Evolutionary conservation across 2,888 invertebrate genomes (phyloP), one percentile per base, ranked within the genome.

Genomic region (Stramonita haemastoma): DNA sequence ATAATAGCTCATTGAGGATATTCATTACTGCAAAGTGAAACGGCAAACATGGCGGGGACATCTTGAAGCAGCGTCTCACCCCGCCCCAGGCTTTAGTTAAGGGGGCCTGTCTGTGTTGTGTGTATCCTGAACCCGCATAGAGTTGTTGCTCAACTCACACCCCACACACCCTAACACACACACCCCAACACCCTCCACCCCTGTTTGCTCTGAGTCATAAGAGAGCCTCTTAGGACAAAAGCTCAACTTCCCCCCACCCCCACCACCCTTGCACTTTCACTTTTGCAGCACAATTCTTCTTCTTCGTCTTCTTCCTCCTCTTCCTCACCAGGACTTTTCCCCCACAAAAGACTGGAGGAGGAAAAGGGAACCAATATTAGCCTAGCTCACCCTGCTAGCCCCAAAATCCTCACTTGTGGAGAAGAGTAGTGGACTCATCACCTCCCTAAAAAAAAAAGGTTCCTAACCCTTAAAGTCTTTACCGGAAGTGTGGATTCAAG

Each of bases 401-500:
- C 46, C 46, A 46, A 46, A 46, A 46, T n/a, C n/a, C n/a, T n/a
- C n/a, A 73, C 19, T 13, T 32, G 11, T 79, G 32, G 73, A 26
- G 4, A 26, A 13, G n/a, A 22, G 2, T 29, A 13, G 29, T 17
- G n/a, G 77, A 77, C 13, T 29, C 77, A 13, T 29, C 77, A 13
- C 29, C 77, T 26, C n/a, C 32, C 17, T 34, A 46, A 46, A 46
- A 46, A 46, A 46, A 46, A 46, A 83, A 36, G 83, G 83, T 83
- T 46, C 46, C 83, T 83, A 46, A 83, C 83, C 26, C 83, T 83
- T 22, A 32, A 83, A 34, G 83, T 34, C 83, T 26, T 36, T 34
- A 11, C 83, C 83, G 83, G 83, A 83, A 83, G 83, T 81, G 36
- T 81, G 34, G 79, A 83, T 83, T 46, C 83, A 83, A 46, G 36